phyloP scores from a whole-genome alignment of 2,113 vertebrate genomes.

The Callionymus lyra region DNA sequence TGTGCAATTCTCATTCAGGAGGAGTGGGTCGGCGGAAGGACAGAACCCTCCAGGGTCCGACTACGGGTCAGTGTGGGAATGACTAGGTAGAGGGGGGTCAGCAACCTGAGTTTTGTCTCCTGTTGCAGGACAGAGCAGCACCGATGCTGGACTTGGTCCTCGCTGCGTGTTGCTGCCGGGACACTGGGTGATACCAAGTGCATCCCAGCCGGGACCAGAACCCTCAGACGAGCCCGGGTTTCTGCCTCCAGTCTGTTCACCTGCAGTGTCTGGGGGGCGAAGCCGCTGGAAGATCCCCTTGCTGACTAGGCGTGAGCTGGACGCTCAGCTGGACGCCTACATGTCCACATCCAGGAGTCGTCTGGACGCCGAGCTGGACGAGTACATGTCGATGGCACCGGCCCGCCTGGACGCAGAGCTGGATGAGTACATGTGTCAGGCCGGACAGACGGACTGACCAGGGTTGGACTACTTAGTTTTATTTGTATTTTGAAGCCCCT shows the following conservation, averaged over 20 bases:
- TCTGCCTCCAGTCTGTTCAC: not conserved
- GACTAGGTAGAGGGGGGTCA: not conserved
- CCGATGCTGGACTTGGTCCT: no score
- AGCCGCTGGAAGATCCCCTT: not conserved
- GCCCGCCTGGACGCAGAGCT: slow-evolving; percentile 77
- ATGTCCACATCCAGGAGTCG: slow-evolving; percentile 83
- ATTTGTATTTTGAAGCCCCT: no score
- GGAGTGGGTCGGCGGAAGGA: no score
- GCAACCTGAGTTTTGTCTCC: not conserved
- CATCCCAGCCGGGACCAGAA: not conserved
- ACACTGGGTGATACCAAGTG: no score
- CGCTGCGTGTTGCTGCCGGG: not conserved
- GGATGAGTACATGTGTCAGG: slow-evolving; percentile 85
- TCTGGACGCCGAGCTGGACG: slow-evolving; percentile 82
- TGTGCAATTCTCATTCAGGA: no score
- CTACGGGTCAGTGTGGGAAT: not conserved
- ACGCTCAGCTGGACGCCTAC: slow-evolving; percentile 82
- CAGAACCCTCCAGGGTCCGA: not conserved
- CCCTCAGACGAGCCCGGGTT: not conserved
- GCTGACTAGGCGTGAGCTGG: slow-evolving; percentile 77
- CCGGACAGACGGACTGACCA: slow-evolving; percentile 7
- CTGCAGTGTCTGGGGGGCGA: slow-evolving; percentile 17
- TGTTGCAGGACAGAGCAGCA: slow-evolving; percentile 25
- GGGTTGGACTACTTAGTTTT: no score
- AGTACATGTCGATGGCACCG: slow-evolving; percentile 77